phyloP scores from a whole-genome alignment of 2,888 invertebrate species.

The Deilephila porcellus region DNA sequence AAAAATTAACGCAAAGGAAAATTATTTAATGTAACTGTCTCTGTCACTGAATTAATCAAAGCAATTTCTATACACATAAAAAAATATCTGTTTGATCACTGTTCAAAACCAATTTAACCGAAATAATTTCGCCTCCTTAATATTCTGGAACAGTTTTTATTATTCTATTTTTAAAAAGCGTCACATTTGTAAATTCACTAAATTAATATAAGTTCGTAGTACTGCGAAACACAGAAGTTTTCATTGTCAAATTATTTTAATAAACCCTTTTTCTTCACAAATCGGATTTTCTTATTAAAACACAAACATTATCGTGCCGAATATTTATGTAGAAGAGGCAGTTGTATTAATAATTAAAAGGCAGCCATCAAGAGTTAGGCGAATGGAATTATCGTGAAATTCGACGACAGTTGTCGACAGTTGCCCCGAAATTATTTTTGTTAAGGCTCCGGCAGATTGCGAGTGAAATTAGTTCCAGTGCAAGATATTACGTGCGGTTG shows the following conservation, averaged over 20 bases:
- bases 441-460: conserved; percentile 26
- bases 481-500: conserved; percentile 3
- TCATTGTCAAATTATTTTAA: conserved; percentile 31
- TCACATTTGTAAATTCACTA: too few species aligned
- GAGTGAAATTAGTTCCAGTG: conserved; percentile 32
- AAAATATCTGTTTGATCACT: too few species aligned
- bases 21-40: too few species aligned
- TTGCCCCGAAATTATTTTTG: conserved; percentile 42
- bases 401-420: conserved; percentile 60
- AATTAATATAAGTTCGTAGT: not conserved
- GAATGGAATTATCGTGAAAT: conserved; percentile 45
- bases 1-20: too few species aligned
- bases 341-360: conserved; percentile 53
- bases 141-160: not conserved
- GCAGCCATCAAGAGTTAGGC: conserved; percentile 37
- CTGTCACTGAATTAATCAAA: too few species aligned
- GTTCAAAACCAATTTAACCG: too few species aligned
- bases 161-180: not conserved
- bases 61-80: too few species aligned
- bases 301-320: conserved; percentile 59
- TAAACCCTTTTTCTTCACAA: conserved; percentile 47
- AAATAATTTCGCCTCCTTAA: not conserved
- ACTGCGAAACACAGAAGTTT: not conserved
- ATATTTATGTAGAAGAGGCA: conserved; percentile 54
- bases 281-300: conserved; percentile 66